Evolutionary conservation across 2,797 vertebrate species (phyloP).

Genomic region (Chelidonichthys spinosus): DNA sequence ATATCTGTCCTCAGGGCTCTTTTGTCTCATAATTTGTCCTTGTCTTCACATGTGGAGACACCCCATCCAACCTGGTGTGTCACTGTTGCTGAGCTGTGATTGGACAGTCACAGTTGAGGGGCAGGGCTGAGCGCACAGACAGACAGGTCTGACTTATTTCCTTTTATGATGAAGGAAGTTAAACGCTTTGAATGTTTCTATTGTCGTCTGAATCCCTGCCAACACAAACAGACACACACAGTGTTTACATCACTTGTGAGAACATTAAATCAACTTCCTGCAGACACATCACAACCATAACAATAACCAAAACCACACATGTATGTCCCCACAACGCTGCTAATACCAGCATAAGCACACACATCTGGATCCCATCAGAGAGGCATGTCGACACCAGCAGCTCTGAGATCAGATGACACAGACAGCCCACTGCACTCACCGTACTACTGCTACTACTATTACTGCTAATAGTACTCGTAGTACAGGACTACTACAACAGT

Average conservation of each 20-base stretch:
- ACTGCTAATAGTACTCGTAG: no score
- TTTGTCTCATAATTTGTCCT: no score
- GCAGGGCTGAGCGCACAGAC: not conserved
- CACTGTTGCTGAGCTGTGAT: not conserved
- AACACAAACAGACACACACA: not conserved
- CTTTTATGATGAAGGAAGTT: slow-evolving; percentile 5
- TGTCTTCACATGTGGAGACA: no score
- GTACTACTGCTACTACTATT: not conserved
- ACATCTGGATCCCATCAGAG: slow-evolving; percentile 42
- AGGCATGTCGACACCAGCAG: not conserved
- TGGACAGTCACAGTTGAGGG: not conserved
- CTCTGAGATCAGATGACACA: slow-evolving; percentile 20
- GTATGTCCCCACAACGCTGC: no score
- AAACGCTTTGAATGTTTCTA: not conserved
- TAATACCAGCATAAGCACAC: slow-evolving; percentile 15
- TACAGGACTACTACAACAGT: not conserved
- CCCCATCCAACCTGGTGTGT: no score
- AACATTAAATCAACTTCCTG: not conserved
- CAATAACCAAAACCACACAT: no score
- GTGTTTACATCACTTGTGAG: not conserved
- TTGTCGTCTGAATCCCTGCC: not conserved
- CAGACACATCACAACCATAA: no score
- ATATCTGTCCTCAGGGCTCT: no score
- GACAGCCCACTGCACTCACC: not conserved
- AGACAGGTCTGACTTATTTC: slow-evolving; percentile 8